These are phyloP conservation scores for Melikaiella ostensackeni DNA, from an alignment of 2,888 invertebrate genomes.

Conservation along the genomic window DNA sequence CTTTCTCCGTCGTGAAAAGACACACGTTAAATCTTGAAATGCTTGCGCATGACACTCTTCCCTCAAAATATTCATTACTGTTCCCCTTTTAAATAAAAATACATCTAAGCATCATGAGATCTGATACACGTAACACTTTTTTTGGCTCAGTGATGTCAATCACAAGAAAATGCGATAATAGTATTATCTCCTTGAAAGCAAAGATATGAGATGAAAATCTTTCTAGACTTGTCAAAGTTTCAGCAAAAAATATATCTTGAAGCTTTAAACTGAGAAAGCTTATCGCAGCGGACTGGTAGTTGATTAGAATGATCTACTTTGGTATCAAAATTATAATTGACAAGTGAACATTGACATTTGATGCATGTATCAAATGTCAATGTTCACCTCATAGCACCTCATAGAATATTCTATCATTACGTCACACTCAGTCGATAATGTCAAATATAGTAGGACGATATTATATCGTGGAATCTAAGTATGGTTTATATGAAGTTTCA, in stretches of 20 bases:
- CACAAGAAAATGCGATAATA: neutral
- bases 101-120: neutral
- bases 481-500: too few relatives aligned
- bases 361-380: too few relatives aligned
- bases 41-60: conserved; percentile 12
- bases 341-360: too few relatives aligned
- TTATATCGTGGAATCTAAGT: too few relatives aligned
- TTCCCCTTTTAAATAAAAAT: neutral
- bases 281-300: too few relatives aligned
- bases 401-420: too few relatives aligned
- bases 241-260: neutral
- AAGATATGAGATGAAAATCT: neutral
- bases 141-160: conserved; percentile 6
- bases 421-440: too few relatives aligned
- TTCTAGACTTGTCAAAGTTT: neutral
- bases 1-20: conserved; percentile 39
- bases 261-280: too few relatives aligned
- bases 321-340: too few relatives aligned
- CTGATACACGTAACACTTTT: neutral
- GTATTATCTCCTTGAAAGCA: neutral
- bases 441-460: too few relatives aligned
- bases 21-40: conserved; percentile 38
- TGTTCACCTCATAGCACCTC: too few relatives aligned
- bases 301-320: too few relatives aligned
- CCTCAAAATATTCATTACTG: conserved; percentile 35